Evolutionary conservation across 2,888 invertebrate genomes (phyloP), one percentile per base, ranked within the genome.

Genomic region (Autographa gamma): DNA sequence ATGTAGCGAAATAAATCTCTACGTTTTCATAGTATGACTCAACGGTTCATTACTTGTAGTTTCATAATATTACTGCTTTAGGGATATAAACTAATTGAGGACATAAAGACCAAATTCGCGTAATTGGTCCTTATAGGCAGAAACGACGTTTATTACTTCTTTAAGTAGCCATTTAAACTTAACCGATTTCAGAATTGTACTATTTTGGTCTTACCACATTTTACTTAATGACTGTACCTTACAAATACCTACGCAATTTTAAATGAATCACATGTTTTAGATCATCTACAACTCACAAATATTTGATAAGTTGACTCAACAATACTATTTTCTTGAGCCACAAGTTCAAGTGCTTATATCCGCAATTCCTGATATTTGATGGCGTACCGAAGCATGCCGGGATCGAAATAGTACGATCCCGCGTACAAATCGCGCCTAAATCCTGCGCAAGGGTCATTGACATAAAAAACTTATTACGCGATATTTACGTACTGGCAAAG

Each of bases 341-440:
- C 52, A 64, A 58, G 66, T 34, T 54, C 25, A 71, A 69, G 52
- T 69, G 38, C 67, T 66, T 66, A 31, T 60, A 31, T 34, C 61
- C 58, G 31, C 18, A 69, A 67, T 67, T 71, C 58, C 19, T 63
- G 61, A 68, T 71, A 69, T 71, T 66, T 43, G 69, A 66, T 65
- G 60, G 58, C 59, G 16, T 56, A 41, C 60, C 69, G 60, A 60
- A 66, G 67, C 38, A 72, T 60, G 34, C 58, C 7, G 67, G 56
- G 81, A 77, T 82, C 66, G 68, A 82, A 82, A 82, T 82, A 82
- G 80, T 80, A 56, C 32, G 60, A 60, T 76, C 76, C 73, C 68
- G 63, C 69, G 59, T 62, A 58, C 68, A 73, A 80, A 82, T 73
- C 68, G 63, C 54, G 70, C 79, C 77, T 82, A 76, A 83, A 69